A percentile compares a stretch with the other conserved stretches of the same genome.
phyloP scores from a whole-genome alignment of 1,140 invertebrate species.

The Halesus radiatus region DNA sequence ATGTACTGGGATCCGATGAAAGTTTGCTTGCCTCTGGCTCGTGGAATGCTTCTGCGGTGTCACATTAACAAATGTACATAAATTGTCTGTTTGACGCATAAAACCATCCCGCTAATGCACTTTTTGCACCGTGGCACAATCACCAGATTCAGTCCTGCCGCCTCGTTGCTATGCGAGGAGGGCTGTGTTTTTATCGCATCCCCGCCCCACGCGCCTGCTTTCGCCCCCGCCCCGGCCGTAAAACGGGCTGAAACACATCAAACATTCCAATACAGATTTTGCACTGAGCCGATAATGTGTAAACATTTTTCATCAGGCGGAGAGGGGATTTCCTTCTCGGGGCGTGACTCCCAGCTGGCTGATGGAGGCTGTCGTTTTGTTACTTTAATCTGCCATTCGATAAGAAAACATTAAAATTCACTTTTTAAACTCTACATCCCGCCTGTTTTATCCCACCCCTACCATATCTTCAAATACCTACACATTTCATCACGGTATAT shows the following conservation, averaged over 20 bases:
- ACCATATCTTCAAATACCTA: too few species aligned
- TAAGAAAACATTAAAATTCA: too few species aligned
- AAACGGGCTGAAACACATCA: slow-evolving; percentile 53
- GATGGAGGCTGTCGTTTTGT: neutral
- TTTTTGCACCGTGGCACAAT: too few species aligned
- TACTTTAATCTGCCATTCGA: neutral
- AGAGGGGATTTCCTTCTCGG: neutral
- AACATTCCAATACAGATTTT: slow-evolving; percentile 57
- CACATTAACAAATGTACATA: neutral
- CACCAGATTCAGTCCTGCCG: neutral
- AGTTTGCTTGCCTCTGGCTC: too few species aligned
- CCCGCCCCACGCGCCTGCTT: neutral
- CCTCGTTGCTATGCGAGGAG: slow-evolving; percentile 50
- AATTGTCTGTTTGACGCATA: neutral
- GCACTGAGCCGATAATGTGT: slow-evolving; percentile 55
- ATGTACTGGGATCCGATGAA: too few species aligned
- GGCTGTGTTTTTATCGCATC: slow-evolving; percentile 52
- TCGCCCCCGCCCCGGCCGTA: slow-evolving; percentile 41
- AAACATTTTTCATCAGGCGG: slow-evolving; percentile 53
- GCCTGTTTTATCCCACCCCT: too few species aligned
- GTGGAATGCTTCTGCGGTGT: too few species aligned
- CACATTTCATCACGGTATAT: too few species aligned
- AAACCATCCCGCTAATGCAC: neutral
- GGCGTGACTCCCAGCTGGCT: neutral
- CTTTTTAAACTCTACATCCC: too few species aligned